Conservation (phyloP, 1,140 invertebrate species). For the Thalassaphorura encarpata region DNA sequence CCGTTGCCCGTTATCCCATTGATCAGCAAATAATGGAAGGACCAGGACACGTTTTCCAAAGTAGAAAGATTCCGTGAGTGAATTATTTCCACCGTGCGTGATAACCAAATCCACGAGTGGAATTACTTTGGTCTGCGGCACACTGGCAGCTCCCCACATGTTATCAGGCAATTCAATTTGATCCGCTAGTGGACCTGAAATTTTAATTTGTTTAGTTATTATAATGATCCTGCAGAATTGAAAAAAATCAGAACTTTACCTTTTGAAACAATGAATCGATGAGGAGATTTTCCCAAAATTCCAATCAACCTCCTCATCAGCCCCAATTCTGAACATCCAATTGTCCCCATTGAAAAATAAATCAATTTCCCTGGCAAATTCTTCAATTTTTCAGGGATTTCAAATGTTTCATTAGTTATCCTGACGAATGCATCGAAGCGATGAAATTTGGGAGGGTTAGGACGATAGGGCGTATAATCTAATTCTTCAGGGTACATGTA, state of each 20-base stretch:
- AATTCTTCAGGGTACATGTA: slow-evolving; percentile 6
- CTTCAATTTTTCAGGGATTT: not conserved
- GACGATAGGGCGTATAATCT: not conserved
- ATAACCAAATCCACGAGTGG: not conserved
- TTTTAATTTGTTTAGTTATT: not conserved
- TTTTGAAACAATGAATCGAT: slow-evolving; percentile 1
- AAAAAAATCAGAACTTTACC: not conserved
- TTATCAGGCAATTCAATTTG: not conserved
- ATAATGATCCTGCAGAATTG: no score
- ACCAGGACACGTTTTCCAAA: not conserved
- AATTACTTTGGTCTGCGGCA: not conserved
- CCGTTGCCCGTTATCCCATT: slow-evolving; percentile 1
- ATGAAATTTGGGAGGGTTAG: not conserved
- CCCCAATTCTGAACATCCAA: not conserved
- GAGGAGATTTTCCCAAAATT: not conserved
- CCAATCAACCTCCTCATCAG: not conserved
- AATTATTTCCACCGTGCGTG: not conserved
- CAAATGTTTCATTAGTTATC: not conserved
- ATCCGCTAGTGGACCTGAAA: not conserved
- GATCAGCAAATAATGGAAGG: not conserved
- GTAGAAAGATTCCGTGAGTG: not conserved
- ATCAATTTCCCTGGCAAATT: not conserved
- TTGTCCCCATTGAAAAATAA: slow-evolving; percentile 3
- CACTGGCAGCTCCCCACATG: not conserved
- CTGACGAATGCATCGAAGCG: not conserved